Evolutionary conservation across 2,888 invertebrate species (phyloP), one percentile per base, ranked within the genome.

Genomic region (Mesorhabditis belari): DNA sequence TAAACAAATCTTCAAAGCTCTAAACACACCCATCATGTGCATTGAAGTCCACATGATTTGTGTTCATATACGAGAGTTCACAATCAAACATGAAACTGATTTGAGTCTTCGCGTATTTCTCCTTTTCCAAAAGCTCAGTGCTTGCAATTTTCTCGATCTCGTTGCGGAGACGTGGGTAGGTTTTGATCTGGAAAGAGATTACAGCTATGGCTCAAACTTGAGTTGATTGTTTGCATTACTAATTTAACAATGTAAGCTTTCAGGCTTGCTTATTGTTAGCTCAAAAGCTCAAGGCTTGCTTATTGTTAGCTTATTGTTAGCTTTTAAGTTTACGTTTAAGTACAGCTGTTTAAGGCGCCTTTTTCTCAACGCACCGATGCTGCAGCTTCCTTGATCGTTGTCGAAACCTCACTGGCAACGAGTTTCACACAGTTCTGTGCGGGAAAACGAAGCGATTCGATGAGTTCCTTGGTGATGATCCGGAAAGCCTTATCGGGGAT

Each of bases 401-500:
- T 91, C 19, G 70, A 65, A 65, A 98, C 86, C 85, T 98, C 96
- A 77, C 88, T 88, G 54, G 96, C 92, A 67, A 96, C 95, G 82
- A 98, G 87, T 85, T 98, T 98, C 56, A 95, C 92, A 85, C 96
- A 96, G 83, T 95, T 96, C 73, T 98, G 86, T 77, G 92, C 90
- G n/a, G 98, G 98, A 84, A 93, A 94, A 59, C 74, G 72, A 19
- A 75, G 71, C n/a, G 74, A 66, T 5, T 57, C 86, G 76, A 98
- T 96, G 86, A 98, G 96, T 82, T 93, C 93, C 85, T 96, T 96
- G 44, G 98, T 96, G 81, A 98, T 96, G 63, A 94, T 94, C 84
- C 98, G 96, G 83, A 98, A 98, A 59, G 98, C 98, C 94, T 95
- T 94, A 84, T 98, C 98, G 6, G 98, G 98, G 27, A 96, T 98